Evolutionary conservation across 1,140 invertebrate genomes (phyloP), one percentile per base, ranked within the genome.

Genomic region (Fragariocoptes setiger): DNA sequence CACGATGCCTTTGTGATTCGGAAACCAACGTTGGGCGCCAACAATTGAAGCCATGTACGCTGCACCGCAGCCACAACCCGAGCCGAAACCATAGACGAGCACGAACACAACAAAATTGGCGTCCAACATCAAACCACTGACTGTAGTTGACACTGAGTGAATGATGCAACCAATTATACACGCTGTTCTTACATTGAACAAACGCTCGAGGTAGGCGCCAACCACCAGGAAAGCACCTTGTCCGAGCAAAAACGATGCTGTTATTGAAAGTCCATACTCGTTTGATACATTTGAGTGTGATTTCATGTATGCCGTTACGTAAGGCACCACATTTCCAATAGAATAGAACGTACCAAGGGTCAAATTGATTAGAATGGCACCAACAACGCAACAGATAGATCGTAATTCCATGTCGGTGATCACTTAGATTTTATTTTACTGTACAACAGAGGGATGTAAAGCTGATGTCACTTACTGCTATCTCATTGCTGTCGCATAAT

Each of bases 281-380:
- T 57, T 59, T 4, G 44, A 51, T 19, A 59, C 45, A 25, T 48
- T 47, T 40, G 19, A 48, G 20, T 43, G 36, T 20, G 40, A 21
- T 22, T 54, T 50, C 21, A 62, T 47, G 44, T 59, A 63, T 0
- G 61, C 62, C 8, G 53, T 57, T 44, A 63, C 49, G 46, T 63
- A 63, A 4, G 61, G 58, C 37, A 50, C 58, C 45, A 63, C 49
- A 42, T 46, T 47, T 44, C 53, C 53, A 43, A 55, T 51, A 21
- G 52, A 51, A 44, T 53, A 55, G 15, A 53, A 40, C 15, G 50
- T 52, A 18, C 53, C 54, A 12, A 53, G 45, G 14, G 52, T 54
- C 19, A 55, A 39, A 37, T 55, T 51, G 25, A 54, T 45, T 12
- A 53, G 35, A 36, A 55, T 50, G n/a, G 53, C 53, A 21, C 51